Conservation (phyloP, 2,113 vertebrate species). For the Xenus cinereus region DNA sequence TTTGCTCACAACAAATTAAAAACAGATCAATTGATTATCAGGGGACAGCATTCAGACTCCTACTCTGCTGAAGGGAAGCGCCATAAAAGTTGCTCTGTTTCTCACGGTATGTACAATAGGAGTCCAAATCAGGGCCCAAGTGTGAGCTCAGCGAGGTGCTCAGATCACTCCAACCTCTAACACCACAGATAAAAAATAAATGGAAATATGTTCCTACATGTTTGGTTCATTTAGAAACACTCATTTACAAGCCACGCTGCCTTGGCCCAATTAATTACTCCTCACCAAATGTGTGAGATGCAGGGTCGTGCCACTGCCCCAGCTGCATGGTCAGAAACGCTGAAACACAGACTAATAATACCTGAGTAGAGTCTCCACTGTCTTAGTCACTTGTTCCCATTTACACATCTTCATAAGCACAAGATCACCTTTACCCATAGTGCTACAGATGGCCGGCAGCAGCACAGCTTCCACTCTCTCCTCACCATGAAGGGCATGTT, state of each 20-base stretch:
- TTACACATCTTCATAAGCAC: neutral
- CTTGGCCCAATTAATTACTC: neutral
- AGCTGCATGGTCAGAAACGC: neutral
- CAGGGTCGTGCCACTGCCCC: accelerated
- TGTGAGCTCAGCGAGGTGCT: neutral
- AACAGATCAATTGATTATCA: constrained; percentile 22
- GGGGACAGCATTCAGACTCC: neutral
- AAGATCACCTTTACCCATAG: neutral
- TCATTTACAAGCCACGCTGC: accelerated
- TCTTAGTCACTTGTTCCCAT: neutral
- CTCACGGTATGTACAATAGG: neutral
- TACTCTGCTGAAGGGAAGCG: neutral
- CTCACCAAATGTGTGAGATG: neutral
- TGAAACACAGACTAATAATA: neutral
- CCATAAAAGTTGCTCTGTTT: neutral
- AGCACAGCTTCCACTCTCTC: neutral
- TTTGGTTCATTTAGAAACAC: neutral
- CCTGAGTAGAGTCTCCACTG: neutral
- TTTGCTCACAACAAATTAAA: constrained; percentile 37
- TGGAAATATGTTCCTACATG: neutral
- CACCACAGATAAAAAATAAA: neutral
- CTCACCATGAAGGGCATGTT: neutral
- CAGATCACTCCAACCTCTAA: neutral
- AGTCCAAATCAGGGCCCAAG: neutral
- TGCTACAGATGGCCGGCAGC: neutral